Evolutionary conservation across 1,140 invertebrate genomes (phyloP).

Genomic region (Zaprionus inermis): DNA sequence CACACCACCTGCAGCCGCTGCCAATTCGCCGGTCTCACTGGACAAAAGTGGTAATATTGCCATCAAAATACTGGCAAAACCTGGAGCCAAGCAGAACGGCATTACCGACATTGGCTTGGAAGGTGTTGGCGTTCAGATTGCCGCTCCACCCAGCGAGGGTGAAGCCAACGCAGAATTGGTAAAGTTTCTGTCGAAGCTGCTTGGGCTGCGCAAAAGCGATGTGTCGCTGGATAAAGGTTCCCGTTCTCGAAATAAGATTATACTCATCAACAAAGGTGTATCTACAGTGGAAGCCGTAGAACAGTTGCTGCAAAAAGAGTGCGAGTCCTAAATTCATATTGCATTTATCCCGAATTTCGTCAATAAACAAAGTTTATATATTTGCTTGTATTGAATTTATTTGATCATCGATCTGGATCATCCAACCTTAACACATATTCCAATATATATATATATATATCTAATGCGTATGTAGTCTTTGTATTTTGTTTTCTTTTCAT

Average conservation of each 20-base stretch:
- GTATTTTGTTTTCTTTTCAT: slow-evolving; percentile 50
- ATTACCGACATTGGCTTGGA: slow-evolving; percentile 87
- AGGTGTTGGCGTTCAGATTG: slow-evolving; percentile 88
- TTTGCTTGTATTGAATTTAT: slow-evolving; percentile 36
- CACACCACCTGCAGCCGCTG: slow-evolving; percentile 36
- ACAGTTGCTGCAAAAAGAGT: slow-evolving; percentile 64
- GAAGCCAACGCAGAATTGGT: slow-evolving; percentile 91
- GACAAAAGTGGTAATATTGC: slow-evolving; percentile 87
- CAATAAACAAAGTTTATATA: not conserved
- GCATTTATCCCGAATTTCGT: not conserved
- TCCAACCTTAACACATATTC: slow-evolving; percentile 63
- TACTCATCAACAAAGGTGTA: slow-evolving; percentile 76
- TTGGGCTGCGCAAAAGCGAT: slow-evolving; percentile 89
- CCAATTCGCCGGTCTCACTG: slow-evolving; percentile 84
- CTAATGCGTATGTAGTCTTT: slow-evolving; percentile 67
- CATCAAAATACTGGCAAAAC: slow-evolving; percentile 90
- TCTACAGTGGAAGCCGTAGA: slow-evolving; percentile 61
- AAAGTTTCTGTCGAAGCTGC: slow-evolving; percentile 88
- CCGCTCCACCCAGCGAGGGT: slow-evolving; percentile 91
- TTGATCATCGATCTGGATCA: slow-evolving; percentile 67
- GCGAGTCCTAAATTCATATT: slow-evolving; percentile 31
- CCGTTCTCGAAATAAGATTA: slow-evolving; percentile 81
- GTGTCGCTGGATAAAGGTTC: slow-evolving; percentile 86
- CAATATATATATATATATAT: slow-evolving; percentile 19
- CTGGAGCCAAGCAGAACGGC: slow-evolving; percentile 90